A percentile compares a stretch with the other conserved stretches of the same genome.
phyloP scores from a whole-genome alignment of 2,888 invertebrate genomes.

The Exephanes ischioxanthus region DNA sequence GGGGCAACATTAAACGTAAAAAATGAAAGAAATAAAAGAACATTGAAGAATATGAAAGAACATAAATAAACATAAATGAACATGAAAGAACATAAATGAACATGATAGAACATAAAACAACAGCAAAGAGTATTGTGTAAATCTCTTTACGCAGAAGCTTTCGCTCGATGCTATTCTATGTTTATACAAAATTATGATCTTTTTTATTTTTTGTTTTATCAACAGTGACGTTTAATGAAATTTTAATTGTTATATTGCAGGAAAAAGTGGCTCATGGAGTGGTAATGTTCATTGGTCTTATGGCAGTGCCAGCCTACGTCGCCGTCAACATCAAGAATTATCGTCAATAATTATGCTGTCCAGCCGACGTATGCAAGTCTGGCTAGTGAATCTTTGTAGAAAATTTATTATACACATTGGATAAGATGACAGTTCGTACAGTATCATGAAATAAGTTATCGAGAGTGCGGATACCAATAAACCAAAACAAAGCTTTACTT shows the following conservation, averaged over 20 bases:
- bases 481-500: background rate
- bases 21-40: too few relatives aligned
- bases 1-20: too few relatives aligned
- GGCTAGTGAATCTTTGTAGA: conserved; percentile 41
- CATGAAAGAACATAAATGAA: too few relatives aligned
- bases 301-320: conserved; percentile 62
- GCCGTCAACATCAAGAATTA: conserved; percentile 64
- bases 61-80: too few relatives aligned
- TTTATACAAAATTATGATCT: background rate
- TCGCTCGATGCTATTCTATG: background rate
- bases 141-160: background rate
- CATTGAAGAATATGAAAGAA: too few relatives aligned
- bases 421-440: background rate
- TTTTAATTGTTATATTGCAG: conserved; percentile 46
- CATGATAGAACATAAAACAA: background rate
- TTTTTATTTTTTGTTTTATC: background rate
- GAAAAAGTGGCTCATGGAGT: conserved; percentile 62
- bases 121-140: background rate
- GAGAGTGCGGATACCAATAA: conserved; percentile 5
- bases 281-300: conserved; percentile 14
- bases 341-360: conserved; percentile 2
- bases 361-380: background rate
- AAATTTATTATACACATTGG: conserved; percentile 31
- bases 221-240: background rate
- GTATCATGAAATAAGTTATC: conserved; percentile 39